A percentile compares a stretch with the other conserved stretches of the same genome.
phyloP scores from a whole-genome alignment of 2,888 invertebrate species.

The Scaptomyza parva region DNA sequence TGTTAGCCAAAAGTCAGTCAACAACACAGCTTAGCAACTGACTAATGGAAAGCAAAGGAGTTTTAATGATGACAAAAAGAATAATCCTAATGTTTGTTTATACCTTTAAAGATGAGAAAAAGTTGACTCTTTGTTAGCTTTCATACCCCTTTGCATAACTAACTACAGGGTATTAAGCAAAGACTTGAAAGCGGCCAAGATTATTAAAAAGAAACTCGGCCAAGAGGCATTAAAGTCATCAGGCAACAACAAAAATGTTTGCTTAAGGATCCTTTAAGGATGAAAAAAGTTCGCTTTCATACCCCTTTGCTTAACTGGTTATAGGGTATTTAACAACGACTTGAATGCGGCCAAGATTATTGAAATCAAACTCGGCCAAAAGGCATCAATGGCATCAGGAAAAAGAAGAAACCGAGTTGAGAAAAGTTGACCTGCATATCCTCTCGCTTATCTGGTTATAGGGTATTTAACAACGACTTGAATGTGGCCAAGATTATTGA shows the following conservation, averaged over 20 bases:
- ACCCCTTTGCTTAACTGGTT: too few species aligned
- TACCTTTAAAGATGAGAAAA: too few species aligned
- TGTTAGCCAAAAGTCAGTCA: slow-evolving; percentile 24
- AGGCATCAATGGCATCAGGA: slow-evolving; percentile 43
- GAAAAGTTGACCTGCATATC: too few species aligned
- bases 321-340: slow-evolving; percentile 8
- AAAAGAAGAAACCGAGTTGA: too few species aligned
- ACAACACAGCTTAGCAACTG: slow-evolving; percentile 48
- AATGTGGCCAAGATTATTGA: slow-evolving; percentile 15
- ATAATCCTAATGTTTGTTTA: too few species aligned
- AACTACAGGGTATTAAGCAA: slow-evolving; percentile 4
- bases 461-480: slow-evolving; percentile 8
- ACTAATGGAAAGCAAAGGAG: slow-evolving; percentile 16
- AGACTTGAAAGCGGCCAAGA: slow-evolving; percentile 4
- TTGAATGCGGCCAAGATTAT: slow-evolving; percentile 8
- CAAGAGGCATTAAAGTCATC: slow-evolving; percentile 41
- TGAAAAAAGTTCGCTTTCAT: too few species aligned
- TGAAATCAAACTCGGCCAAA: slow-evolving; percentile 33
- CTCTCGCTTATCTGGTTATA: neutral
- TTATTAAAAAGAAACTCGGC: slow-evolving; percentile 31
- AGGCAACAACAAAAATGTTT: too few species aligned
- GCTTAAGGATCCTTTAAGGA: too few species aligned
- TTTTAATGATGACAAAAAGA: neutral
- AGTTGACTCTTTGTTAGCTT: too few species aligned
- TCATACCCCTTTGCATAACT: too few species aligned